Base-by-base conservation (phyloP, 2,113 vertebrate species). In the Lepus europaeus region DNA sequence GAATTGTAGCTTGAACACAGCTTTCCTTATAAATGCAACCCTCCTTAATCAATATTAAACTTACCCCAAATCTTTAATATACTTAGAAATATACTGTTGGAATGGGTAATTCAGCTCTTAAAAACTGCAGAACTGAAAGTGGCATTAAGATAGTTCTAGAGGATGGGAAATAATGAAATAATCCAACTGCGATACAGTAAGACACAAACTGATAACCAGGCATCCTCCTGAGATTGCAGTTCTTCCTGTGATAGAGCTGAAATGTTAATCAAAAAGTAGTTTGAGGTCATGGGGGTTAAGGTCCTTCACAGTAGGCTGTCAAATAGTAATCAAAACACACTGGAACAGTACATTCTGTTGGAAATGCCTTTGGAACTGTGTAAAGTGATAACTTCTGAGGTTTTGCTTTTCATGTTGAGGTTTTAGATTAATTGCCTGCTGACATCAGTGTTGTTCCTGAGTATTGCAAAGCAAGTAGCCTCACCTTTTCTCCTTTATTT, bases 251-350 rank as follows among this genome's bases (percentile, higher is more conserved):
- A 64, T 84, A 51, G 78, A 96, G 31, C 51, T 79, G 80, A 96
- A 95, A 93, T 91, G 70, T 95, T 97, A 91, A 96, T 91, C 68
- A 96, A 89, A 93, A 96, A 95, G 51, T 94, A 77, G 87, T 84
- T 70, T 91, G 36, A 68, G 70, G 39, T 87, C 72, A 29, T 33
- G 73, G 84, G 81, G 73, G 92, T 93, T 91, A 95, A 73, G 61
- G 51, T 77, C 68, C 61, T 77, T 91, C 68, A 63, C 59, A 76
- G 80, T 88, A 89, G 82, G 90, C 23, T 73, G n/a, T 4, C 1
- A 72, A 82, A 56, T 63, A 80, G 63, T 91, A 93, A 84, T 94
- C 83, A 91, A 68, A 97, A 87, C 70, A 87, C 16, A 45, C 61
- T 69, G 63, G 72, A 87, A 93, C 72, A 84, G 87, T 80, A 88